Conservation (phyloP, 2,113 vertebrate genomes). For the Gnathonemus longibarbis region DNA sequence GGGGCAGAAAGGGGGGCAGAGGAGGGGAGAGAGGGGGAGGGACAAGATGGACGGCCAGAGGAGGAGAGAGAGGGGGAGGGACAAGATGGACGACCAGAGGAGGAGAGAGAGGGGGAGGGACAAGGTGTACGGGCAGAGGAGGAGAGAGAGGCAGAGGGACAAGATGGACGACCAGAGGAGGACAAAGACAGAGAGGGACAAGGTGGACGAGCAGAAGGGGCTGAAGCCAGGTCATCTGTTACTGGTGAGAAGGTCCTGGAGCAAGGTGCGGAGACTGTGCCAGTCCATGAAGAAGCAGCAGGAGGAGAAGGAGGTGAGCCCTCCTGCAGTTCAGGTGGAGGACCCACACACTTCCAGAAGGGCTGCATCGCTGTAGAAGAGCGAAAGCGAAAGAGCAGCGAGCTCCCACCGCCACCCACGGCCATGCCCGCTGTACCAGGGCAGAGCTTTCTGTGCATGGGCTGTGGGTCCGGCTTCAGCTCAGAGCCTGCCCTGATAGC, state of each 20-base stretch:
- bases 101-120: neutral
- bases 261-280: neutral
- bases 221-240: neutral
- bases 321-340: neutral
- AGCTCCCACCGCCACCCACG: neutral
- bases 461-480: conserved; percentile 60
- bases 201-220: neutral
- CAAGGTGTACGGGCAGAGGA: neutral
- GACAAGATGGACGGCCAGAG: neutral
- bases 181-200: neutral
- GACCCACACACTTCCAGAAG: neutral
- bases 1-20: neutral
- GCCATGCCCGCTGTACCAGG: conserved; percentile 23
- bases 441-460: conserved; percentile 58
- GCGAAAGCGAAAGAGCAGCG: neutral
- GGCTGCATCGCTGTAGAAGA: neutral
- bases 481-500: conserved; percentile 58
- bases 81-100: neutral
- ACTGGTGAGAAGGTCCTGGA: neutral
- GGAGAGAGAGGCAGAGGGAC: neutral
- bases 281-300: neutral
- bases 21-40: neutral
- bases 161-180: neutral
- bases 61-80: neutral
- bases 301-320: neutral